Evolutionary conservation across 2,888 invertebrate species (phyloP).

Genomic region (Callimorpha dominula): DNA sequence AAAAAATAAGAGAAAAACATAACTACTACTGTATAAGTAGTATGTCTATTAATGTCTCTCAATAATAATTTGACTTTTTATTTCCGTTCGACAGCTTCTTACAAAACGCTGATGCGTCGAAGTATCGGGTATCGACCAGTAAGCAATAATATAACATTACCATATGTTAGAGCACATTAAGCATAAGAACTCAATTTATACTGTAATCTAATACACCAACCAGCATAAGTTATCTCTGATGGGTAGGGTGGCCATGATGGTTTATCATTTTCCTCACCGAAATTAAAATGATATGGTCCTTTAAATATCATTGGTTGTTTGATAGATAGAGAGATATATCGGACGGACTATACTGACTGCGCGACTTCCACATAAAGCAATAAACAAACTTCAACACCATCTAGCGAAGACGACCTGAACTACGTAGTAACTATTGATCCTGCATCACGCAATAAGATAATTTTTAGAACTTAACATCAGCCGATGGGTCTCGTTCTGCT

Average conservation of each 20-base stretch:
- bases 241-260: slow-evolving; percentile 36
- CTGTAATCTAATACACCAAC: slow-evolving; percentile 71
- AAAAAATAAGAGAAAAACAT: background rate
- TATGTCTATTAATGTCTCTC: background rate
- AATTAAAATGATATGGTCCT: too few species aligned
- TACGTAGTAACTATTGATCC: too few species aligned
- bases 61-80: slow-evolving; percentile 5
- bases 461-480: too few species aligned
- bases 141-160: slow-evolving; percentile 42
- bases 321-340: too few species aligned
- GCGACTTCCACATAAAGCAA: too few species aligned
- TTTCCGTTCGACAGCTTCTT: slow-evolving; percentile 1
- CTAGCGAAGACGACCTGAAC: too few species aligned
- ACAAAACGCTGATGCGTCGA: slow-evolving; percentile 22
- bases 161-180: slow-evolving; percentile 55
- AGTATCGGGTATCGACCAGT: slow-evolving; percentile 22
- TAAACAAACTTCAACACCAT: too few species aligned
- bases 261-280: too few species aligned
- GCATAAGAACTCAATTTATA: slow-evolving; percentile 64
- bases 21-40: background rate
- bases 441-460: too few species aligned
- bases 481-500: too few species aligned
- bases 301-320: too few species aligned
- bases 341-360: too few species aligned
- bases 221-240: slow-evolving; percentile 60